Base-by-base conservation (phyloP, 2,797 vertebrate genomes). In the Pantherophis alleghaniensis region DNA sequence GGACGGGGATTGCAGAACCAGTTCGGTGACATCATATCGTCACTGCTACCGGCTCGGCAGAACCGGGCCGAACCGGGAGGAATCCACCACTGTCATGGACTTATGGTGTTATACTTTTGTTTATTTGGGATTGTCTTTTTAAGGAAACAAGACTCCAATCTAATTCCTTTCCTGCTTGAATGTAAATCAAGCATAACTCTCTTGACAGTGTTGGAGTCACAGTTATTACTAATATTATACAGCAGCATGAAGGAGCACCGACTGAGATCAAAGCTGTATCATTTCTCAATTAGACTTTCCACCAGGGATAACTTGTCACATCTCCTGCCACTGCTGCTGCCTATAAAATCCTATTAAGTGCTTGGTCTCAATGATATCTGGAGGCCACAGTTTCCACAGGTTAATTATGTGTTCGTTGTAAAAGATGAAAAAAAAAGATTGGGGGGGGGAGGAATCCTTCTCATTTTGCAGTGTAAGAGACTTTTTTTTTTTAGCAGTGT, bases 211-310 rank as follows among this genome's bases (percentile, higher is more conserved):
- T n/a, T 92, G 90, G 69, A 91, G 90, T 91, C 69, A 37, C 86
- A 91, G 57, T 94, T 91, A 83, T 92, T 88, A 88, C 88, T 86
- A 94, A 91, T 92, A 91, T 91, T 91, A 91, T 92, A 89, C 86
- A 86, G 89, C 91, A 59, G 83, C 63, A 79, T 24, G 20, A 89
- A 92, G 53, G 88, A 92, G 93, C 88, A 92, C 93, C 79, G n/a
- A 87, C 91, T 90, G 88, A 94, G 93, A 94, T 94, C 93, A 92
- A 94, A 94, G 91, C 91, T 91, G 59, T 88, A 92, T 92, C 89
- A 92, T 92, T 88, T 61, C 92, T 83, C 93, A 92, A 88, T 89
- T 94, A 92, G 89, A 92, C 89, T 92, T 94, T 94, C 86, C 91
- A 92, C 91, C 37, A 66, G 93, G 93, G 93, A 94, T 94, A 94